These are phyloP conservation scores for Nymphicus hollandicus DNA, from an alignment of 2,113 vertebrate species.

Conservation along the genomic window DNA sequence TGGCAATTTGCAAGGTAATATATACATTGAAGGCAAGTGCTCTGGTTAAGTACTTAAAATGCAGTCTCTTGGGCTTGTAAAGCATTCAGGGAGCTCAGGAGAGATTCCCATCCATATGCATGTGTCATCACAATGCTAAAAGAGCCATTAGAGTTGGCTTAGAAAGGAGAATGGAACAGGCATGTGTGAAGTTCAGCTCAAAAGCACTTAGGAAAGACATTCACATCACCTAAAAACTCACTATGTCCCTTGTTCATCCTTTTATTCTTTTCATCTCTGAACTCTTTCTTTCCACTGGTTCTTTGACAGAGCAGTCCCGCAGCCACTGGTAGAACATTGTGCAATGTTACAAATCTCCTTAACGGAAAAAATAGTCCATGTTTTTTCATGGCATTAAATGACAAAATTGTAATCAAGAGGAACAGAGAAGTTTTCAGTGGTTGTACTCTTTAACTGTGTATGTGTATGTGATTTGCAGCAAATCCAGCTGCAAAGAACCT, in stretches of 20 bases:
- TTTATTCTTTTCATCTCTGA: not conserved
- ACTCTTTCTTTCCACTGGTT: not conserved
- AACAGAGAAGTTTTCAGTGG: not conserved
- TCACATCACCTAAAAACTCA: not conserved
- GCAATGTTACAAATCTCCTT: not conserved
- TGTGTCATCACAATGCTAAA: not conserved
- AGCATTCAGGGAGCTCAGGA: not conserved
- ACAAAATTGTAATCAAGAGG: not conserved
- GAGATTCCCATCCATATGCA: not conserved
- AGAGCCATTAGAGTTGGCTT: not conserved
- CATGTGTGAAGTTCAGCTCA: not conserved
- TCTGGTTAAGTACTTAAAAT: conserved; percentile 41
- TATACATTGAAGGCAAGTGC: conserved; percentile 15
- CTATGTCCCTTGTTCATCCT: not conserved
- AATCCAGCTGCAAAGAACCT: not conserved
- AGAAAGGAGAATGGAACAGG: not conserved
- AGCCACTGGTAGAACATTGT: not conserved
- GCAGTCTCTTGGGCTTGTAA: conserved; percentile 20
- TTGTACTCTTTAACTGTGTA: not conserved
- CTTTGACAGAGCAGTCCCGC: not conserved
- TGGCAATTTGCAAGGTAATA: conserved; percentile 44
- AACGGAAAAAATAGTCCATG: not conserved
- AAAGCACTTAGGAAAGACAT: not conserved
- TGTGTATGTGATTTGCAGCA: not conserved
- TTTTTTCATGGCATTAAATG: not conserved